phyloP scores from a whole-genome alignment of 2,888 invertebrate genomes.

The Stenodera caucasica region DNA sequence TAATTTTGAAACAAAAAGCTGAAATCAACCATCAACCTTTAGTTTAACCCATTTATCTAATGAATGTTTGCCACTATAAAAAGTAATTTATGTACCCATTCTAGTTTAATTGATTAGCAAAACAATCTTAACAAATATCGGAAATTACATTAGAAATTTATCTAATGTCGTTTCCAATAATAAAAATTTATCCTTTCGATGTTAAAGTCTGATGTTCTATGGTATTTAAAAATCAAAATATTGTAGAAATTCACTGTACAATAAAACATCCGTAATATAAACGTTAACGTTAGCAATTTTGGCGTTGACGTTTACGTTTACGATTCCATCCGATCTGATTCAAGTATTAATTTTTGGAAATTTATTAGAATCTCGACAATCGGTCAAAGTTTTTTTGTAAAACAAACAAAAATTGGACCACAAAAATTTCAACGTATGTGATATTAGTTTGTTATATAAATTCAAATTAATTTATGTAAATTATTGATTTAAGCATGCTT shows the following conservation, averaged over 20 bases:
- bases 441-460: constrained; percentile 10
- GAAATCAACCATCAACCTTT: too few species aligned
- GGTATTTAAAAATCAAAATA: background rate
- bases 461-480: too few species aligned
- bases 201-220: background rate
- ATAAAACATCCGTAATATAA: background rate
- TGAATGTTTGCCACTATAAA: background rate
- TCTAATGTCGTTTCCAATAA: background rate
- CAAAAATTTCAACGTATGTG: background rate
- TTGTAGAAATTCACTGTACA: too few species aligned
- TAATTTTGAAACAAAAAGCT: background rate
- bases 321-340: too few species aligned
- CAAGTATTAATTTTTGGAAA: too few species aligned
- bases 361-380: too few species aligned
- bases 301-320: background rate
- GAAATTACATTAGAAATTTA: background rate
- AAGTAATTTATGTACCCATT: constrained; percentile 3
- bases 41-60: too few species aligned
- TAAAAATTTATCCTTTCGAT: background rate
- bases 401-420: background rate
- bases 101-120: background rate
- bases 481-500: background rate
- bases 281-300: background rate
- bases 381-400: too few species aligned
- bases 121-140: background rate